These are phyloP conservation scores for Octomys mimax DNA, from an alignment of 2,797 vertebrate genomes.

Conservation along the genomic window DNA sequence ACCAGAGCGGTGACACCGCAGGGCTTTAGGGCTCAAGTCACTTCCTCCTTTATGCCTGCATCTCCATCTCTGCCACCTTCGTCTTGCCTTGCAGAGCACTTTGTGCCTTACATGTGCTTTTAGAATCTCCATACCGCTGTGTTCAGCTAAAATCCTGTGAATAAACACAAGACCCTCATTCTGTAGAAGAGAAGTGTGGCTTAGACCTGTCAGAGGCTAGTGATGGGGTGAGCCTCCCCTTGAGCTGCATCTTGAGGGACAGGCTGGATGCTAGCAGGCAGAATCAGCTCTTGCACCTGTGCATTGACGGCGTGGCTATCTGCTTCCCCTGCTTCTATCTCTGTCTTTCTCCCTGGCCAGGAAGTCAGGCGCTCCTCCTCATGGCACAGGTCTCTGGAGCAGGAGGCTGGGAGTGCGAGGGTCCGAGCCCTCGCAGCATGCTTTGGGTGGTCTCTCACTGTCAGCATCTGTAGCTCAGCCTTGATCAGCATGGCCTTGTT, in stretches of 20 bases:
- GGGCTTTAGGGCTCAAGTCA: not conserved
- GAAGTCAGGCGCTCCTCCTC: not conserved
- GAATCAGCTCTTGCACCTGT: rapidly evolving
- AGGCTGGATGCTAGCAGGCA: not conserved
- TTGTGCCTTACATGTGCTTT: not conserved
- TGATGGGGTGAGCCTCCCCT: not conserved
- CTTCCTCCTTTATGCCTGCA: not conserved
- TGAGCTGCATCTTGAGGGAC: not conserved
- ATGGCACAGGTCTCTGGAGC: not conserved
- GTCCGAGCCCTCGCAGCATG: not conserved
- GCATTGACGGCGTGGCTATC: not conserved
- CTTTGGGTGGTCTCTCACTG: not conserved
- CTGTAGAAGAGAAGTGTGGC: not conserved
- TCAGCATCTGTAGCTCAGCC: constrained; percentile 52
- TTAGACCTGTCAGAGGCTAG: not conserved
- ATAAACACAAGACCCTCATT: not conserved
- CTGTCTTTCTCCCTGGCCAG: not conserved
- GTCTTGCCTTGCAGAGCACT: not conserved
- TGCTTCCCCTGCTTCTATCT: not conserved
- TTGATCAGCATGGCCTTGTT: constrained; percentile 31
- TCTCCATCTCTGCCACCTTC: not conserved
- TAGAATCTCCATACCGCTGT: not conserved
- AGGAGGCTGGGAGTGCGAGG: not conserved
- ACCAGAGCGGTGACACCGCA: not conserved
- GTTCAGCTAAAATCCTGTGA: not conserved